These are phyloP conservation scores for Latrodectus hesperus DNA, from an alignment of 2,888 invertebrate species.

Conservation along the genomic window DNA sequence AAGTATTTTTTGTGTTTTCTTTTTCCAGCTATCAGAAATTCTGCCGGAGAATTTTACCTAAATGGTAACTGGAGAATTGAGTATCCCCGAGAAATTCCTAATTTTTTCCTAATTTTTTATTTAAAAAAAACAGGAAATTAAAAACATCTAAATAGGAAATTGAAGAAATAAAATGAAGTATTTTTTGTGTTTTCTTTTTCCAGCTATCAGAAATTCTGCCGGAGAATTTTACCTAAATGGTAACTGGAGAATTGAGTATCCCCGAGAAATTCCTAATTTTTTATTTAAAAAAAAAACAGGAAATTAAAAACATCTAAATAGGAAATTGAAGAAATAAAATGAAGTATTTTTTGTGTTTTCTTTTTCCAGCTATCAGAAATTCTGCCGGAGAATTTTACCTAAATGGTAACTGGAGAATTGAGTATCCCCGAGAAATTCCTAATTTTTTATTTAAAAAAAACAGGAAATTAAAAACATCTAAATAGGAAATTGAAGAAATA, in stretches of 20 bases:
- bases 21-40: constrained; percentile 86
- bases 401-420: constrained; percentile 95
- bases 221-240: constrained; percentile 94
- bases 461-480: too few species aligned
- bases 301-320: too few species aligned
- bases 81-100: constrained; percentile 85
- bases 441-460: neutral
- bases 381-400: constrained; percentile 88
- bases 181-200: neutral
- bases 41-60: constrained; percentile 87
- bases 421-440: constrained; percentile 87
- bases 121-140: neutral
- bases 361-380: constrained; percentile 85
- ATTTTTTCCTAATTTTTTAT: too few species aligned
- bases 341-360: too few species aligned
- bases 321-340: too few species aligned
- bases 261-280: constrained; percentile 83
- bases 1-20: too few species aligned
- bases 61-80: constrained; percentile 97
- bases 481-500: too few species aligned
- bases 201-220: constrained; percentile 88
- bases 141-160: too few species aligned
- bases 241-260: constrained; percentile 93
- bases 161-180: too few species aligned
- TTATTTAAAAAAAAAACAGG: neutral